These are phyloP conservation scores for Lateolabrax maculatus DNA, from an alignment of 2,797 vertebrate genomes.

Conservation along the genomic window DNA sequence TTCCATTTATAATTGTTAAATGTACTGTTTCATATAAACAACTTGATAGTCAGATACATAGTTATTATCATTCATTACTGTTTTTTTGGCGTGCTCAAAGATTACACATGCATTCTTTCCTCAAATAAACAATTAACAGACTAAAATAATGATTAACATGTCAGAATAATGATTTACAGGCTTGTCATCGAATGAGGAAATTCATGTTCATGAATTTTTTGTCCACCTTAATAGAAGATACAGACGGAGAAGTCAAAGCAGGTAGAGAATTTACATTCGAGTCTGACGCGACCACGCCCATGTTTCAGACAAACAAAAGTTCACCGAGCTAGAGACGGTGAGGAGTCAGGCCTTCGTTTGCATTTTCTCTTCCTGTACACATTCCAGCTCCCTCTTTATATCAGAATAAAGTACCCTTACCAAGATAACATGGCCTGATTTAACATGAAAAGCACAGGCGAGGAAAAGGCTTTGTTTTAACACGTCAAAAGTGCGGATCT, in stretches of 20 bases:
- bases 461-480: constrained; percentile 30
- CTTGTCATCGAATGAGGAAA: not conserved
- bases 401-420: not conserved
- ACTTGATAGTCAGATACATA: not conserved
- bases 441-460: constrained; percentile 19
- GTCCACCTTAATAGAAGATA: not conserved
- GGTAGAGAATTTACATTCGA: constrained; percentile 26
- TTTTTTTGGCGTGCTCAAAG: rapidly evolving
- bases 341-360: constrained; percentile 35
- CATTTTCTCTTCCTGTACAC: constrained; percentile 10
- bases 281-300: constrained; percentile 33
- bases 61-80: not conserved
- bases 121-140: no score
- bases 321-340: constrained; percentile 34
- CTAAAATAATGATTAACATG: constrained; percentile 35
- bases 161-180: constrained; percentile 43
- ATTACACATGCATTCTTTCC: no score
- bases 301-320: constrained; percentile 9
- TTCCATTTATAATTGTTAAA: not conserved
- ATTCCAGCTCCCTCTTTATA: not conserved
- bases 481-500: constrained; percentile 22
- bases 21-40: not conserved
- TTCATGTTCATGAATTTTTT: not conserved
- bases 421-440: not conserved
- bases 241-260: constrained; percentile 4